Percentiles rank a stretch among this genome's conserved stretches.
These are phyloP conservation scores for Megamerina dolium DNA, from an alignment of 2,888 invertebrate genomes.

Conservation along the genomic window DNA sequence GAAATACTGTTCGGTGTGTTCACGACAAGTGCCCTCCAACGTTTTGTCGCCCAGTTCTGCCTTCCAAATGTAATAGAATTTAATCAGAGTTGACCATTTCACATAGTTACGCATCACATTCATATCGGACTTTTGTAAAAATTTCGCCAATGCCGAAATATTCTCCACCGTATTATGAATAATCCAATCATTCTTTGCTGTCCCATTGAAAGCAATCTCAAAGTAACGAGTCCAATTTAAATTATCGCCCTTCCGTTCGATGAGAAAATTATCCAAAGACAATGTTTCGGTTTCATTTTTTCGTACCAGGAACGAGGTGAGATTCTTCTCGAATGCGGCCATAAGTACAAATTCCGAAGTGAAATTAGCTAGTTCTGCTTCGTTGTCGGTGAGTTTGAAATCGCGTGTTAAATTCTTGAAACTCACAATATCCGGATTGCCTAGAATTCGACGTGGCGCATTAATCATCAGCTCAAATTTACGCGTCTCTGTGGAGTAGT, in stretches of 20 bases:
- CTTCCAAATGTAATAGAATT: conserved; percentile 35
- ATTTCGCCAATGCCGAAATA: conserved; percentile 28
- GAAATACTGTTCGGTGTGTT: conserved; percentile 31
- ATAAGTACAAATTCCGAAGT: conserved; percentile 22
- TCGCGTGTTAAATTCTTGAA: conserved; percentile 31
- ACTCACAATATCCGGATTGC: conserved; percentile 16
- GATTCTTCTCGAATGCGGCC: conserved; percentile 30
- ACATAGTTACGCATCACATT: conserved; percentile 28
- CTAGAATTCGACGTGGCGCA: conserved; percentile 22
- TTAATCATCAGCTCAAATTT: conserved; percentile 31
- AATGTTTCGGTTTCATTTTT: conserved; percentile 28
- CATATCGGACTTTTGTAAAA: conserved; percentile 23
- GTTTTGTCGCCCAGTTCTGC: conserved; percentile 22
- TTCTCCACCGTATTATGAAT: conserved; percentile 29
- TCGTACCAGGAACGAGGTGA: conserved; percentile 21
- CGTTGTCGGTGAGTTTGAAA: conserved; percentile 25
- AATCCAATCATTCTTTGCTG: conserved; percentile 27
- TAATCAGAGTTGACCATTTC: conserved; percentile 32
- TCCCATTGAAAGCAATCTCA: conserved; percentile 38
- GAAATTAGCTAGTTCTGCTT: conserved; percentile 3
- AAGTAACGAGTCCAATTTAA: conserved; percentile 40
- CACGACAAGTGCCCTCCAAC: conserved; percentile 30
- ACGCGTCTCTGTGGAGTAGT: conserved; percentile 28
- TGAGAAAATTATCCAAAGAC: conserved; percentile 27
- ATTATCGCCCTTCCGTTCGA: conserved; percentile 30